Evolutionary conservation across 1,140 invertebrate species (phyloP).

Genomic region (Lithobius niger): DNA sequence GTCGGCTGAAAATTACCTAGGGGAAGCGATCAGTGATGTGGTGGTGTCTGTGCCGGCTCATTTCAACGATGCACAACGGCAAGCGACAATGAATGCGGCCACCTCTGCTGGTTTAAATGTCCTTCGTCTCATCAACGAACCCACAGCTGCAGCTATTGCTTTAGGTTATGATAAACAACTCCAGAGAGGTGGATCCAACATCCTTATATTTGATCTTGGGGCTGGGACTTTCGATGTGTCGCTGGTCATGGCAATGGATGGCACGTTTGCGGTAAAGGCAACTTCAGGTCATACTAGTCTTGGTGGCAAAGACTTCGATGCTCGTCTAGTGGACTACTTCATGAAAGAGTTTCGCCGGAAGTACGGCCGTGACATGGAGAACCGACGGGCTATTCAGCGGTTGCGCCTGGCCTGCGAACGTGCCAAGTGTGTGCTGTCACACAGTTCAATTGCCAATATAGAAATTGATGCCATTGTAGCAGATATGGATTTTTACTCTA

Average conservation of each 20-base stretch:
- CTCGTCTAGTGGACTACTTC: constrained; percentile 42
- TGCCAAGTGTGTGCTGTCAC: constrained; percentile 6
- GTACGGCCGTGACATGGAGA: not conserved
- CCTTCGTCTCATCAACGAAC: constrained; percentile 17
- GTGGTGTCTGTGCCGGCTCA: constrained; percentile 36
- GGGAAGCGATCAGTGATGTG: constrained; percentile 24
- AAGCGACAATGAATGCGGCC: constrained; percentile 20
- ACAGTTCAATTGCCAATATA: not conserved
- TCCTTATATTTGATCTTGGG: constrained; percentile 19
- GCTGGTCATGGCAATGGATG: constrained; percentile 7
- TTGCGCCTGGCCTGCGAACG: constrained; percentile 1
- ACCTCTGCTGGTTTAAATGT: constrained; percentile 17
- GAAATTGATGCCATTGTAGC: constrained; percentile 11
- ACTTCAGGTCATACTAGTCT: constrained; percentile 42
- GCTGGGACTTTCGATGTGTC: constrained; percentile 19
- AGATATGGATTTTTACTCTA: constrained; percentile 4
- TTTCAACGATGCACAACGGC: constrained; percentile 33
- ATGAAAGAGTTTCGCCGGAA: constrained; percentile 39
- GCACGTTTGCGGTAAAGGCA: constrained; percentile 40
- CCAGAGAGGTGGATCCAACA: not conserved
- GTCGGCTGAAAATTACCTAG: constrained; percentile 25
- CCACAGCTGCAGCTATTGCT: constrained; percentile 18
- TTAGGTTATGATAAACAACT: constrained; percentile 12
- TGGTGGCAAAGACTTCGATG: constrained; percentile 26
- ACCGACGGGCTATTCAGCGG: not conserved